Evolutionary conservation across 2,888 invertebrate species (phyloP).

Genomic region (Heliconius cydno): DNA sequence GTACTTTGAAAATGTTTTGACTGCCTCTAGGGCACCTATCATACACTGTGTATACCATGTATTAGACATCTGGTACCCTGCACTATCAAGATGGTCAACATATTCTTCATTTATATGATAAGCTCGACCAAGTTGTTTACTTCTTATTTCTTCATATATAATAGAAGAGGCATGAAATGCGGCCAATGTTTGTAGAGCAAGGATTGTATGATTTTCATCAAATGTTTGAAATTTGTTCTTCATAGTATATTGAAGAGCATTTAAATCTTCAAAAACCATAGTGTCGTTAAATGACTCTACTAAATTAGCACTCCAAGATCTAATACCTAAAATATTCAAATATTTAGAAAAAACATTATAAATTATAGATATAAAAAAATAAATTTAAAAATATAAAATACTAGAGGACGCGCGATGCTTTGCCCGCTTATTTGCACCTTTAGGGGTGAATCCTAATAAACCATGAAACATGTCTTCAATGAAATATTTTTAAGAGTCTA

Average conservation of each 20-base stretch:
- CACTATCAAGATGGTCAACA: conserved; percentile 55
- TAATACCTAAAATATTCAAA: conserved; percentile 58
- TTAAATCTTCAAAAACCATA: conserved; percentile 75
- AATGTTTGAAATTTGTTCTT: conserved; percentile 69
- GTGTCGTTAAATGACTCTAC: conserved; percentile 61
- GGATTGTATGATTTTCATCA: conserved; percentile 74
- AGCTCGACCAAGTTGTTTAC: conserved; percentile 54
- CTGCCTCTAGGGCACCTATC: conserved; percentile 64
- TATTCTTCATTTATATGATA: conserved; percentile 66
- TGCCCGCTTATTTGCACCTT: too few species aligned
- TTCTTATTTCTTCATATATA: conserved; percentile 76
- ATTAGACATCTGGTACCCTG: conserved; percentile 60
- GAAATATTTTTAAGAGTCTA: too few species aligned
- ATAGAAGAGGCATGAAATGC: conserved; percentile 80
- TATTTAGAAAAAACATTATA: neutral
- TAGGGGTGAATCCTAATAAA: too few species aligned
- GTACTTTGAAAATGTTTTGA: conserved; percentile 67
- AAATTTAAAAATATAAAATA: conserved; percentile 1
- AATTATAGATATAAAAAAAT: conserved; percentile 4
- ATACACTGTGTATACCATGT: conserved; percentile 72
- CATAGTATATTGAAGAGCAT: conserved; percentile 60
- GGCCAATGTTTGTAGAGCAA: conserved; percentile 74
- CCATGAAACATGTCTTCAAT: too few species aligned
- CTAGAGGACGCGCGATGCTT: too few species aligned
- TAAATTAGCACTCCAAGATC: conserved; percentile 68